Conservation (phyloP, 1,140 invertebrate genomes). For the Heliconius himera region DNA sequence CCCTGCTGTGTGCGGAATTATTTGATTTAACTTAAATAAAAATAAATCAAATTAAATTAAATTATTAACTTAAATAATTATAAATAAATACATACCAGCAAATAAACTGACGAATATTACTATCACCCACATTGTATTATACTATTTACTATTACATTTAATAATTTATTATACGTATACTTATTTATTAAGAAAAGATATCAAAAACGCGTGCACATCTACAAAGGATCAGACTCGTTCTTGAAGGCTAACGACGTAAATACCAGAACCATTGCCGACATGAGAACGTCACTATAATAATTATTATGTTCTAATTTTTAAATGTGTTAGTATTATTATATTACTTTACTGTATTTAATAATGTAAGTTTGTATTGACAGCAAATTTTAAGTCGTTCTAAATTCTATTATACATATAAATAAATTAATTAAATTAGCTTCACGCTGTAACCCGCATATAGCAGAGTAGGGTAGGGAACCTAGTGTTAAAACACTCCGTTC, state of each 20-base stretch:
- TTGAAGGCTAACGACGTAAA: constrained; percentile 1
- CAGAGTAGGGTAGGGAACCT: too few species aligned
- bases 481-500: too few species aligned
- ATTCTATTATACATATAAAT: too few species aligned
- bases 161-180: background rate
- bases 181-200: background rate
- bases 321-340: background rate
- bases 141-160: background rate
- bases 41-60: too few species aligned
- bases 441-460: too few species aligned
- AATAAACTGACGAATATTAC: background rate
- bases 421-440: too few species aligned
- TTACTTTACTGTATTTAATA: too few species aligned
- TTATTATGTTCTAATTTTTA: background rate
- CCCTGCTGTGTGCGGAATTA: too few species aligned
- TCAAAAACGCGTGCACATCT: background rate
- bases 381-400: too few species aligned
- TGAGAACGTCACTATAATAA: background rate
- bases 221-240: background rate
- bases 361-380: too few species aligned
- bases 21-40: too few species aligned
- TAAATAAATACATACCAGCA: background rate
- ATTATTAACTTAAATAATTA: too few species aligned
- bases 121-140: background rate
- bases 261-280: background rate